Base-by-base conservation (phyloP, 2,113 vertebrate species). In the Indicator maculatus region DNA sequence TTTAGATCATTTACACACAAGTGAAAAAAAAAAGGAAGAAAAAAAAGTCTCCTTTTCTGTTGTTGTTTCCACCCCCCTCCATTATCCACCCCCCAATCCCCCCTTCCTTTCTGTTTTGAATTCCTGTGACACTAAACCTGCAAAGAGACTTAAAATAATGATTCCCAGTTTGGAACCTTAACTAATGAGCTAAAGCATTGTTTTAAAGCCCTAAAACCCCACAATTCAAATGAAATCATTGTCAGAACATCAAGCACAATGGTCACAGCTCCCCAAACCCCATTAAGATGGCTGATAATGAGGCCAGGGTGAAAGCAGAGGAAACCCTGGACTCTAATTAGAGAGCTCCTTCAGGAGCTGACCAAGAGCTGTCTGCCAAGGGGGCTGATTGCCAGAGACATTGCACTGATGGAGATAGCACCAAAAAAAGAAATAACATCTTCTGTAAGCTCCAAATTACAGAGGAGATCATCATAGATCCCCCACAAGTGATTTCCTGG, bases 131-230 rank as follows among this genome's bases (percentile, higher is more conserved):
- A 45, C 50, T 66, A 14, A 63, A 72, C 58, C 1, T 70, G 63
- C 71, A 87, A 95, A 92, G 44, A 83, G 73, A 50, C 30, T 45
- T 31, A 56, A 85, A 87, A 70, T 63, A 91, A 85, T 33, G 71
- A 73, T 59, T 92, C 59, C 33, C 2, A 0, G 44, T 63, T 91
- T 87, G 84, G 87, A 87, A 66, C 55, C 66, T 31, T 16, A 70
- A 14, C 81, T 92, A 89, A 94, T 56, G 94, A 96, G 87, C n/a
- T n/a, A 17, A 71, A 76, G 74, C 50, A 6, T 38, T 61, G 60
- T 63, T 76, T 70, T 26, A 33, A 15, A 45, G 71, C 55, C n/a
- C 65, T 38, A 10, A 69, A 93, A 38, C 19, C 45, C 50, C 1
- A 12, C 66, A 76, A 79, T 87, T 50, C 12, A 44, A 75, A 52